Evolutionary conservation across 2,113 vertebrate genomes (phyloP).

Genomic region (Limnothrissa miodon): DNA sequence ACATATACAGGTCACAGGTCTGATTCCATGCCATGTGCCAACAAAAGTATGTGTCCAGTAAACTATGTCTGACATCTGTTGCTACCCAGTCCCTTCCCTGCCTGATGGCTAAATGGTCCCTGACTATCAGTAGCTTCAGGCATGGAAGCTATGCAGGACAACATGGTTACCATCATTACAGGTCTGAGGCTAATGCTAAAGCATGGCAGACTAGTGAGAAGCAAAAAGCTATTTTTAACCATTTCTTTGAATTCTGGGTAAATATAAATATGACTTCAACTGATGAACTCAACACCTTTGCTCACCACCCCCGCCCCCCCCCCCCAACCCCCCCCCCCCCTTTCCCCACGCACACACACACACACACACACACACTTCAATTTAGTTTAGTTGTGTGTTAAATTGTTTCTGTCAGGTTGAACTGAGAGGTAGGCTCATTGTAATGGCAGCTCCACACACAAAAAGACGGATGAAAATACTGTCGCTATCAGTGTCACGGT

Average conservation of each 20-base stretch:
- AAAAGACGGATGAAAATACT: neutral
- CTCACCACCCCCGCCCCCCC: neutral
- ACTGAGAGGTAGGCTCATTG: neutral
- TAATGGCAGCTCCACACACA: neutral
- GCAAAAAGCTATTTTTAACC: conserved; percentile 26
- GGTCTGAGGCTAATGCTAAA: conserved; percentile 31
- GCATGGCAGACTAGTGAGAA: conserved; percentile 12
- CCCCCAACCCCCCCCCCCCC: too few species aligned
- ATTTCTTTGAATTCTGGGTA: conserved; percentile 15
- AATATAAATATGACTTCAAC: conserved; percentile 17
- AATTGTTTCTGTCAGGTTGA: neutral
- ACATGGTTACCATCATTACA: conserved; percentile 19
- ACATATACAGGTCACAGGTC: neutral
- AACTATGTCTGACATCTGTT: neutral
- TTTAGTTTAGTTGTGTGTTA: neutral
- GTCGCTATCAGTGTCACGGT: neutral
- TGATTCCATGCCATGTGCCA: neutral
- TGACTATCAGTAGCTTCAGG: neutral
- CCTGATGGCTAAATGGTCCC: neutral
- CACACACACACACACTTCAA: neutral
- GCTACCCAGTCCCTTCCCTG: neutral
- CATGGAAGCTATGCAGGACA: neutral
- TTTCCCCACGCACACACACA: neutral
- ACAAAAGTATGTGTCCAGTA: neutral
- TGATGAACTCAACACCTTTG: neutral